Evolutionary conservation across 2,113 vertebrate genomes (phyloP).

Genomic region (Clarias magur): DNA sequence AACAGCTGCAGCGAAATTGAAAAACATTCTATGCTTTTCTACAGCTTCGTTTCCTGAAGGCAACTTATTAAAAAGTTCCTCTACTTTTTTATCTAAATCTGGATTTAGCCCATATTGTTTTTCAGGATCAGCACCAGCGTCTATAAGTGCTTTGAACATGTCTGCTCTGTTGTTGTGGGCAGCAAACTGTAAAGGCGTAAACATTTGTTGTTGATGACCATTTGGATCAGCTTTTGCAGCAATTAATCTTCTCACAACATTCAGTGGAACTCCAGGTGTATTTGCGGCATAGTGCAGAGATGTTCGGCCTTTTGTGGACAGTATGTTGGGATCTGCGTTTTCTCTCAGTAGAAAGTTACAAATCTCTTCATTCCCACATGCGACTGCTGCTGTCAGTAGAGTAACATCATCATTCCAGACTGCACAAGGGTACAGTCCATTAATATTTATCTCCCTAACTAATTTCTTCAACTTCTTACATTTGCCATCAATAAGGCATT

Average conservation of each 20-base stretch:
- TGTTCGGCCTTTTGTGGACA: rapidly evolving
- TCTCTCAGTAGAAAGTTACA: conserved; percentile 33
- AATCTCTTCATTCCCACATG: conserved; percentile 11
- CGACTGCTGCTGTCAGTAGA: conserved; percentile 57
- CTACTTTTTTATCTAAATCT: conserved; percentile 43
- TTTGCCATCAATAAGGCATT: conserved; percentile 47
- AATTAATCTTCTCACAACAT: conserved; percentile 51
- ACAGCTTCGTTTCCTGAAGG: neutral
- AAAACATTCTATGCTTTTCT: neutral
- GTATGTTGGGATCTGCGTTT: conserved; percentile 21
- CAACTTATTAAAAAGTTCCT: conserved; percentile 29
- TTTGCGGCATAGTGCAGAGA: conserved; percentile 56
- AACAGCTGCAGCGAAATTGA: neutral
- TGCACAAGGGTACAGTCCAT: conserved; percentile 46
- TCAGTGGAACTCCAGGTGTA: neutral
- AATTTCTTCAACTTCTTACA: neutral
- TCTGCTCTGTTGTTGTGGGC: conserved; percentile 45
- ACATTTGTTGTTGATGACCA: rapidly evolving
- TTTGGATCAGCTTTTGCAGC: conserved; percentile 51
- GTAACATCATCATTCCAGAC: conserved; percentile 42
- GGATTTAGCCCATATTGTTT: rapidly evolving
- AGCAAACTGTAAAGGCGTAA: conserved; percentile 53
- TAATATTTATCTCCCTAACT: conserved; percentile 22
- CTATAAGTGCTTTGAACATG: conserved; percentile 50
- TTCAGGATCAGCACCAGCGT: conserved; percentile 46